Evolutionary conservation across 2,113 vertebrate species (phyloP).

Genomic region (Tauraco erythrolophus): DNA sequence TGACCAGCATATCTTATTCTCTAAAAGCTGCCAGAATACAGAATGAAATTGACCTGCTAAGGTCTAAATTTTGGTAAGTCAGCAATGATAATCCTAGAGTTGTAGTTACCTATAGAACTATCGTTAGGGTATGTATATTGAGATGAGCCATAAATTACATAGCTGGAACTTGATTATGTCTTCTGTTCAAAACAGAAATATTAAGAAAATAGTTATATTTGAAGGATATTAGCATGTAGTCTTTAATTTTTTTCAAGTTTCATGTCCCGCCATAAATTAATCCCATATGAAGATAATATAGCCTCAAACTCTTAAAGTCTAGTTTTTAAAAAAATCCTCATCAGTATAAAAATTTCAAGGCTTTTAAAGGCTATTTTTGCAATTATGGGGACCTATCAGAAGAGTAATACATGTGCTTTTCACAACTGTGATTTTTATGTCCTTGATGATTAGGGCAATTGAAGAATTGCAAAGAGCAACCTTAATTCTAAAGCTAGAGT

Average conservation of each 20-base stretch:
- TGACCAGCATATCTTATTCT: not conserved
- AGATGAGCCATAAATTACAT: not conserved
- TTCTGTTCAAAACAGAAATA: not conserved
- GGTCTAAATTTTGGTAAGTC: not conserved
- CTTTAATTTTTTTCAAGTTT: not conserved
- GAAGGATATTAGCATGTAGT: not conserved
- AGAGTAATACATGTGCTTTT: not conserved
- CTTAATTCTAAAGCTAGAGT: not conserved
- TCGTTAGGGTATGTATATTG: not conserved
- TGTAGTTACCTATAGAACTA: not conserved
- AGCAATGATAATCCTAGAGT: not conserved
- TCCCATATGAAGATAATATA: not conserved
- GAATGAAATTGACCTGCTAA: not conserved
- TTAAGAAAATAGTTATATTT: not conserved
- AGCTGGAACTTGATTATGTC: not conserved
- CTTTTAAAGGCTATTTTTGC: slow-evolving; percentile 12
- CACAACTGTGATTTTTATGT: not conserved
- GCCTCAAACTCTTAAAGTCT: not conserved
- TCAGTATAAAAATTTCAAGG: not conserved
- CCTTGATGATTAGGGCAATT: not conserved
- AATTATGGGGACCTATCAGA: not conserved
- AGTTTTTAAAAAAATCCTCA: not conserved
- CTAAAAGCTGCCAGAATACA: not conserved
- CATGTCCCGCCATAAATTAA: not conserved
- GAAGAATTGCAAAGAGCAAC: slow-evolving; percentile 15